These are phyloP conservation scores for Phrynosoma platyrhinos DNA, from an alignment of 2,113 vertebrate species.

Conservation along the genomic window DNA sequence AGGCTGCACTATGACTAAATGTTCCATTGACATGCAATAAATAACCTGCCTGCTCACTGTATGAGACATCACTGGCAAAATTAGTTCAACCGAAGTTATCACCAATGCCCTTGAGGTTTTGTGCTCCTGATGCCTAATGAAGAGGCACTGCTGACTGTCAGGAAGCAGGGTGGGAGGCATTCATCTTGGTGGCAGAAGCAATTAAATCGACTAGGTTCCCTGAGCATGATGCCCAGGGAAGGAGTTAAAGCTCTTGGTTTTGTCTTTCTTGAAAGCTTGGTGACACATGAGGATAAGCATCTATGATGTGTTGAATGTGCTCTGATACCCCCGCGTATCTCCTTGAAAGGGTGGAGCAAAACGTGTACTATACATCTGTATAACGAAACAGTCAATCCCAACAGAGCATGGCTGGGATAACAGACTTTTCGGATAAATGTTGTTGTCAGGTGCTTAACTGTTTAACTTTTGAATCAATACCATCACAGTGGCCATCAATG, in stretches of 20 bases:
- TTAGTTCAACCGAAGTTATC: constrained; percentile 59
- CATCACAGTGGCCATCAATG: no score
- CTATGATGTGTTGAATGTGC: not conserved
- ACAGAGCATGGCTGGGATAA: not conserved
- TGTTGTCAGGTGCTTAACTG: not conserved
- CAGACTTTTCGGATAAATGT: not conserved
- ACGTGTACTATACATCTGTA: not conserved
- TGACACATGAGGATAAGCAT: not conserved
- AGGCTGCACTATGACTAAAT: rapidly evolving
- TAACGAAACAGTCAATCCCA: not conserved
- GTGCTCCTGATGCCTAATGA: constrained; percentile 65
- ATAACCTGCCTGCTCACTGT: constrained; percentile 45
- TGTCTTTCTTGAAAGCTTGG: constrained; percentile 11
- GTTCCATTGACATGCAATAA: not conserved
- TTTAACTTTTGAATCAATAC: not conserved
- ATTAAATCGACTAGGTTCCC: constrained; percentile 53
- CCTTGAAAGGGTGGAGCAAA: not conserved
- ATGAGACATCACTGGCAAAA: constrained; percentile 53
- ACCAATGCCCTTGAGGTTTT: constrained; percentile 66
- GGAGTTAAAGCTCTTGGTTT: constrained; percentile 3
- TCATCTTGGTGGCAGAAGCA: constrained; percentile 68
- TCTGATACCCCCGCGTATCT: not conserved
- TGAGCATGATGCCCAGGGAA: not conserved
- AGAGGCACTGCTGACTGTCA: constrained; percentile 71
- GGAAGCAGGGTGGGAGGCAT: constrained; percentile 41